These are phyloP conservation scores for Gonocerus acuteangulatus DNA, from an alignment of 2,888 invertebrate genomes.

Conservation along the genomic window DNA sequence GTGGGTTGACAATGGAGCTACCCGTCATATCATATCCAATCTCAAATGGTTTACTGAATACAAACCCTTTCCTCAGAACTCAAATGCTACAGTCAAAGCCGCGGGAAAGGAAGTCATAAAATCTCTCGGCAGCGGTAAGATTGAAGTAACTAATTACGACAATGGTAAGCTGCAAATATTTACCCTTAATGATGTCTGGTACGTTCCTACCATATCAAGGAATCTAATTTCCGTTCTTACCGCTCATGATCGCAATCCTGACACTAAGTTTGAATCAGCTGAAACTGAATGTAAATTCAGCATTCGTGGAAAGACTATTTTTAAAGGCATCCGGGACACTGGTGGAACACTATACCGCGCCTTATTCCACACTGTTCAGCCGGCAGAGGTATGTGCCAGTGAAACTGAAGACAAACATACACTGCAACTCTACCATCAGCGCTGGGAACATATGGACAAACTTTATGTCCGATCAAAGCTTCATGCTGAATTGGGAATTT, in stretches of 20 bases:
- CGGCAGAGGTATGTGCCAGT: constrained; percentile 38
- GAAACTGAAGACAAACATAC: constrained; percentile 23
- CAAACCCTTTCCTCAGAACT: constrained; percentile 19
- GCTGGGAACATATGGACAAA: constrained; percentile 42
- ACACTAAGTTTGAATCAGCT: constrained; percentile 36
- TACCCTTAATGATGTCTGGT: constrained; percentile 34
- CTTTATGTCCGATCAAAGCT: constrained; percentile 39
- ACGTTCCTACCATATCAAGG: constrained; percentile 38
- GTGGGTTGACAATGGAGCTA: constrained; percentile 42
- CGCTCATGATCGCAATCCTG: constrained; percentile 6
- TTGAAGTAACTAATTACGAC: too few relatives aligned
- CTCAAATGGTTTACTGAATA: constrained; percentile 27
- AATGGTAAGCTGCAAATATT: constrained; percentile 10
- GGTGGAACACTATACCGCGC: constrained; percentile 28
- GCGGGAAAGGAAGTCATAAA: constrained; percentile 11
- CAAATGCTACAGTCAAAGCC: constrained; percentile 6
- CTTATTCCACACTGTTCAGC: constrained; percentile 34
- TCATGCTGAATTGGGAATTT: constrained; percentile 38
- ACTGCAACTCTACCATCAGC: constrained; percentile 30
- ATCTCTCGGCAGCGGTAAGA: too few relatives aligned
- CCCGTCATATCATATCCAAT: constrained; percentile 40
- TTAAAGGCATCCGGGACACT: constrained; percentile 16
- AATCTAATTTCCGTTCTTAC: constrained; percentile 39
- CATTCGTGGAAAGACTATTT: neutral
- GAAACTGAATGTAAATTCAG: too few relatives aligned